phyloP scores from a whole-genome alignment of 2,113 vertebrate genomes.

The Dendrocopos noguchii region DNA sequence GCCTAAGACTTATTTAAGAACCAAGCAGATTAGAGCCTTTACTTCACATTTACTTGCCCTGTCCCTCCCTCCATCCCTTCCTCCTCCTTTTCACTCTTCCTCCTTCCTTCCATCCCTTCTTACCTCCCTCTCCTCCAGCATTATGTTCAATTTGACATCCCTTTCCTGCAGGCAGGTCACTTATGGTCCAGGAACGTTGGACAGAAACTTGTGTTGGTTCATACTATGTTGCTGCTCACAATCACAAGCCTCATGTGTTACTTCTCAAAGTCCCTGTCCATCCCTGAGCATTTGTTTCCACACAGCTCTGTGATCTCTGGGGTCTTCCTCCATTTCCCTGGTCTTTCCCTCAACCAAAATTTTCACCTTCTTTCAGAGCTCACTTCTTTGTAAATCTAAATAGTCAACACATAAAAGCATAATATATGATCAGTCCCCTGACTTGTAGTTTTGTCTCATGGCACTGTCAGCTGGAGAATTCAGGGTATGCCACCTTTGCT shows the following conservation, averaged over 20 bases:
- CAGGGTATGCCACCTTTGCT: background rate
- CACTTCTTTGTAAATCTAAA: background rate
- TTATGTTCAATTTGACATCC: background rate
- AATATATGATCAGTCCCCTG: background rate
- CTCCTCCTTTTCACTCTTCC: too few species aligned
- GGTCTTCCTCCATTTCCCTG: background rate
- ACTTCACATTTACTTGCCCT: background rate
- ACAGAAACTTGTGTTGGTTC: background rate
- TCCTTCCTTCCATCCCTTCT: too few species aligned
- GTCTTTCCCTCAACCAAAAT: background rate
- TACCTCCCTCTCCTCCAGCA: background rate
- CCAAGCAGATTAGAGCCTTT: background rate
- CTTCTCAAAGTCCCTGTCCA: background rate
- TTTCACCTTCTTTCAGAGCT: background rate
- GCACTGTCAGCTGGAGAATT: background rate
- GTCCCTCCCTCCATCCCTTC: too few species aligned
- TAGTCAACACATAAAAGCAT: background rate
- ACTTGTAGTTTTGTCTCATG: background rate
- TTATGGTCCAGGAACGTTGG: background rate
- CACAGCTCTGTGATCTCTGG: background rate
- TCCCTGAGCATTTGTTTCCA: background rate
- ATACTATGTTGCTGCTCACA: background rate
- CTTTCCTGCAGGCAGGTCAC: background rate
- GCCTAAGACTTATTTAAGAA: background rate
- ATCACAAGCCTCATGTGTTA: rapidly evolving